A percentile compares a stretch with the other conserved stretches of the same genome.
These are phyloP conservation scores for Pteropus rufus DNA, from an alignment of 2,797 vertebrate species.

Conservation along the genomic window DNA sequence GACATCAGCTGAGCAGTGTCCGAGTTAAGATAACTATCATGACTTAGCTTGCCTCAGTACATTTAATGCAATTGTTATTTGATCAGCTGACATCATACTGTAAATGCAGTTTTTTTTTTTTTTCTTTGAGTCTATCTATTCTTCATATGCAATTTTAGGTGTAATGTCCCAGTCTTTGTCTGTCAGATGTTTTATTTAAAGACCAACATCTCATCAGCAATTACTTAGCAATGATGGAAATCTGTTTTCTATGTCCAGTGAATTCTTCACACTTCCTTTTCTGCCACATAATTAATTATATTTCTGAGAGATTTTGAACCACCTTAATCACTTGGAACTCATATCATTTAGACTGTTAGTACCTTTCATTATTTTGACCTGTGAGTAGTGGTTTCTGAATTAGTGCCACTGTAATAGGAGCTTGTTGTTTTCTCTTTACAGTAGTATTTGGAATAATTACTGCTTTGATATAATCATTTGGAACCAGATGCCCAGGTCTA, in stretches of 20 bases:
- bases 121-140: background rate
- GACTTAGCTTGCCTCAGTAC: background rate
- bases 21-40: constrained; percentile 6
- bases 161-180: background rate
- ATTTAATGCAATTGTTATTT: constrained; percentile 31
- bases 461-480: constrained; percentile 3
- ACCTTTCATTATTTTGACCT: constrained; percentile 1
- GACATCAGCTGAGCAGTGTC: background rate
- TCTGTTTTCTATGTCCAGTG: background rate
- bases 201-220: background rate
- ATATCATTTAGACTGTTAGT: constrained; percentile 16
- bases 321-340: constrained; percentile 15
- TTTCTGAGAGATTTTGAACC: constrained; percentile 43
- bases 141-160: background rate
- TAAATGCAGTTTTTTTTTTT: background rate
- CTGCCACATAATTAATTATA: constrained; percentile 7
- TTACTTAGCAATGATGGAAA: constrained; percentile 1
- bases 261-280: constrained; percentile 14
- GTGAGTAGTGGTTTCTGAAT: constrained; percentile 10
- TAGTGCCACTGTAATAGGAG: background rate
- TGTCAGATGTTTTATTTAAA: constrained; percentile 30
- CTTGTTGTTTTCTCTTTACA: background rate
- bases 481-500: background rate
- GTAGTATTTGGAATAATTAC: constrained; percentile 40
- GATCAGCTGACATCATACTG: background rate